Percentiles rank a stretch among this genome's conserved stretches.
phyloP scores from a whole-genome alignment of 2,888 invertebrate species.

The Dimorphilus gyrociliatus region DNA sequence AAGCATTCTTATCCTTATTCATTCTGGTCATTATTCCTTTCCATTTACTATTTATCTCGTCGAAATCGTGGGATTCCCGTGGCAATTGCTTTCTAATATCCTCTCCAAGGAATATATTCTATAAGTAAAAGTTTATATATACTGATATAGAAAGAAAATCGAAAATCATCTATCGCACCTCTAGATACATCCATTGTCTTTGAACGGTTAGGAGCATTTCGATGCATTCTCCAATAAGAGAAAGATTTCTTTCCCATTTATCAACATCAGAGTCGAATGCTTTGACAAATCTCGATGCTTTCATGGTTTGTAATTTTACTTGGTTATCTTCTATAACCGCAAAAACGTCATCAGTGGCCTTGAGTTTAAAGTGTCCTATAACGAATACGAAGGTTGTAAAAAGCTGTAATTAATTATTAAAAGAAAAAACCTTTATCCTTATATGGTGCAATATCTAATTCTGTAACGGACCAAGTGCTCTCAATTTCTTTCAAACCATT shows the following conservation, averaged over 20 bases:
- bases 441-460: constrained; percentile 55
- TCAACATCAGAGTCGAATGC: constrained; percentile 68
- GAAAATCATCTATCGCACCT: constrained; percentile 39
- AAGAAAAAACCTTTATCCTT: constrained; percentile 49
- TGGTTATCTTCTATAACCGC: constrained; percentile 67
- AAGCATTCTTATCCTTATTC: constrained; percentile 35
- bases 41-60: constrained; percentile 55
- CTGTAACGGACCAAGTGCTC: constrained; percentile 54
- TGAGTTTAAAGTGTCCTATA: constrained; percentile 9
- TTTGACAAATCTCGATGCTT: constrained; percentile 61
- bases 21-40: constrained; percentile 45
- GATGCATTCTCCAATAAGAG: constrained; percentile 61
- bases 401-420: no score
- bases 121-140: no score
- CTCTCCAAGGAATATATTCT: constrained; percentile 69
- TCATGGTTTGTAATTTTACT: constrained; percentile 66
- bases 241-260: constrained; percentile 66
- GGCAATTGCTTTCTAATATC: constrained; percentile 71
- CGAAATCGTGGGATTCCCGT: constrained; percentile 50
- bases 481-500: constrained; percentile 49
- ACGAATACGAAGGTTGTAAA: no score
- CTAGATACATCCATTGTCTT: constrained; percentile 66
- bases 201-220: constrained; percentile 66
- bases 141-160: not conserved
- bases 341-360: constrained; percentile 54